Conservation (phyloP, 2,888 invertebrate genomes). For the Drosophila mimica region DNA sequence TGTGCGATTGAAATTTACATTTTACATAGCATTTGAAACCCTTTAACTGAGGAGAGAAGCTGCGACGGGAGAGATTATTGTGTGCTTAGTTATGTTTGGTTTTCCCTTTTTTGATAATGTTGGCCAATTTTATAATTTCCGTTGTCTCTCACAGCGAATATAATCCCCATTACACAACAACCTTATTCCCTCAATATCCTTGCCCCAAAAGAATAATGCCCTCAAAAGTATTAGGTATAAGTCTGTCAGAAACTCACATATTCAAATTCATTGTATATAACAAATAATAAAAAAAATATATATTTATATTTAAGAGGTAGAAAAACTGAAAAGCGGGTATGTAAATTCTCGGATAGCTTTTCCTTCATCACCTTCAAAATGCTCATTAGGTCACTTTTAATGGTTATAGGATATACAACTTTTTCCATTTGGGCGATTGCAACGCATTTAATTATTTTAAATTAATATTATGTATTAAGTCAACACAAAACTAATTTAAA, state of each 20-base stretch:
- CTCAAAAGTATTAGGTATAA: constrained; percentile 8
- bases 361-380: not conserved
- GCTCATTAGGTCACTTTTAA: not conserved
- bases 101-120: not conserved
- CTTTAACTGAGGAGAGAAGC: constrained; percentile 9
- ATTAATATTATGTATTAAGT: not conserved
- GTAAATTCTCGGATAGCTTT: not conserved
- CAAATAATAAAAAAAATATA: not conserved
- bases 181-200: constrained; percentile 48
- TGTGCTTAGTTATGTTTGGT: not conserved
- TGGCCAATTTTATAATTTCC: constrained; percentile 24
- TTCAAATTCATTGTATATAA: not conserved
- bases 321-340: not conserved
- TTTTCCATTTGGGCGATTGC: not conserved
- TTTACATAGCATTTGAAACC: constrained; percentile 27
- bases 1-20: constrained; percentile 17
- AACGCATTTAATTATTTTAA: not conserved
- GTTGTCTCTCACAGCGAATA: constrained; percentile 6
- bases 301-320: not conserved
- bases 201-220: constrained; percentile 42
- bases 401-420: not conserved
- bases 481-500: constrained; percentile 32
- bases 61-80: not conserved
- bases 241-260: constrained; percentile 19
- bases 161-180: not conserved